These are phyloP conservation scores for Columbina picui DNA, from an alignment of 2,113 vertebrate species.

Conservation along the genomic window DNA sequence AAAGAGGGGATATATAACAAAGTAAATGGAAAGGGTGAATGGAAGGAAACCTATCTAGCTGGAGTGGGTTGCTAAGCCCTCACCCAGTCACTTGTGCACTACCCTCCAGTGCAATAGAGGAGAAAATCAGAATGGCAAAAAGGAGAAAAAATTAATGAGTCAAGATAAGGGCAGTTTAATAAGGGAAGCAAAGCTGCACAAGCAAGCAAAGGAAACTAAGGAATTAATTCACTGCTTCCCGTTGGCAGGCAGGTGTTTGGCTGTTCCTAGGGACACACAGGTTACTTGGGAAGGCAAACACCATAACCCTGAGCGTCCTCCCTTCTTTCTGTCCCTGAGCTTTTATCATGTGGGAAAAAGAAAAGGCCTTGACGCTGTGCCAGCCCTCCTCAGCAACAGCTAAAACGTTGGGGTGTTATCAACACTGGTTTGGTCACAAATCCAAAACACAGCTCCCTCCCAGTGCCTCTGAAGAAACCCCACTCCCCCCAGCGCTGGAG, in stretches of 20 bases:
- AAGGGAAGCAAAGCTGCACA: background rate
- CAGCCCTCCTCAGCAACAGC: background rate
- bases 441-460: background rate
- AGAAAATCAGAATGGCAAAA: background rate
- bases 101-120: background rate
- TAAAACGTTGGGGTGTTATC: background rate
- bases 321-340: background rate
- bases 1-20: background rate
- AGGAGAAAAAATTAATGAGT: background rate
- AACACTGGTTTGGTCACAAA: background rate
- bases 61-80: background rate
- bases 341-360: background rate
- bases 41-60: background rate
- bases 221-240: background rate
- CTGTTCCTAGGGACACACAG: accelerated
- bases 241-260: background rate
- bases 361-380: background rate
- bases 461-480: background rate
- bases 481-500: accelerated
- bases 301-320: background rate
- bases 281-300: background rate
- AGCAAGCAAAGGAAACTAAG: background rate
- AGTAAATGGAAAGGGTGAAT: background rate
- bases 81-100: accelerated
- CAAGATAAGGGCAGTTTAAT: background rate